Evolutionary conservation across 2,888 invertebrate genomes (phyloP).

Genomic region (Ptychoptera contaminata): DNA sequence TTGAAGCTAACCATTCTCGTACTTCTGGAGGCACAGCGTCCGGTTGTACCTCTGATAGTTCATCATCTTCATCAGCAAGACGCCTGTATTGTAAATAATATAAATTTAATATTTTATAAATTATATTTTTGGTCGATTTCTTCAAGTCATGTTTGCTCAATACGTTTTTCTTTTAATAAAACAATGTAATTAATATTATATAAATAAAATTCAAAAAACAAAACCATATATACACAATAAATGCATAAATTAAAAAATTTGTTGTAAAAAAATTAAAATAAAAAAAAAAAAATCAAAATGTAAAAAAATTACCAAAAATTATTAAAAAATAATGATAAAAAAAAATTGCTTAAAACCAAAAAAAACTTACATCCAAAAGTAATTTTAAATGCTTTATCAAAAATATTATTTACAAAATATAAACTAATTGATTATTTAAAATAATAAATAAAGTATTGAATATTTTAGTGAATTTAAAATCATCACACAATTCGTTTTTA

Average conservation of each 20-base stretch:
- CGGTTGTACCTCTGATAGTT: slow-evolving; percentile 88
- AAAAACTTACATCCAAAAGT: too few relatives aligned
- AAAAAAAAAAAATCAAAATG: too few relatives aligned
- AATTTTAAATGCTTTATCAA: too few relatives aligned
- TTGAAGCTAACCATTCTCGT: slow-evolving; percentile 90
- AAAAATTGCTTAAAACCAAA: too few relatives aligned
- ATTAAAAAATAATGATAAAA: too few relatives aligned
- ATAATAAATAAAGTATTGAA: not conserved
- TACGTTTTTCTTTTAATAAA: slow-evolving; percentile 4
- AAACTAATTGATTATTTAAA: too few relatives aligned
- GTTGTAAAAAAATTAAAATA: too few relatives aligned
- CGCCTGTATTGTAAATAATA: slow-evolving; percentile 36
- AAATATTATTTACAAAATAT: too few relatives aligned
- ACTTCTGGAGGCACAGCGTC: slow-evolving; percentile 94
- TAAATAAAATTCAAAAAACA: slow-evolving; percentile 9
- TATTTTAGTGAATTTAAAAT: not conserved
- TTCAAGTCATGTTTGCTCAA: too few relatives aligned
- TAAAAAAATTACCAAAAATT: too few relatives aligned
- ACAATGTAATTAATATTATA: slow-evolving; percentile 1
- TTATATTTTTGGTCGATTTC: not conserved
- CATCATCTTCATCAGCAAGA: slow-evolving; percentile 83
- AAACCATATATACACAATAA: slow-evolving; percentile 11
- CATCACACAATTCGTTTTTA: not conserved
- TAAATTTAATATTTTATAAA: slow-evolving; percentile 3
- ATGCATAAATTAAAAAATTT: slow-evolving; percentile 11